Evolutionary conservation across 2,888 invertebrate species (phyloP).

Genomic region (Diabrotica balteata): DNA sequence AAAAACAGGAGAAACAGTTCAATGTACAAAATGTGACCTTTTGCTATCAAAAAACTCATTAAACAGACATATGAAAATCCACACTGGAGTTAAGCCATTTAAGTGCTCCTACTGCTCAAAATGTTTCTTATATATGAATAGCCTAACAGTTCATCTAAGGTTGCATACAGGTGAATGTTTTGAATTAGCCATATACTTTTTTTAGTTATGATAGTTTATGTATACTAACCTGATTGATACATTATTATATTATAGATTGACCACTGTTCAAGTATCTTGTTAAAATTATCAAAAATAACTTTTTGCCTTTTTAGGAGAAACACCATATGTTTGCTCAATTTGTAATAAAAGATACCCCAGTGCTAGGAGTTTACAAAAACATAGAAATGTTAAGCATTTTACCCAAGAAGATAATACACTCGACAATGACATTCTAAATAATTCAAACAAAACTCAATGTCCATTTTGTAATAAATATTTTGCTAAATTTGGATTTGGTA

Average conservation of each 20-base stretch:
- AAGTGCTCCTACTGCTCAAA: constrained; percentile 35
- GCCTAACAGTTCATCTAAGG: constrained; percentile 33
- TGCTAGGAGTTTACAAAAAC: constrained; percentile 30
- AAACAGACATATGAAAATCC: constrained; percentile 36
- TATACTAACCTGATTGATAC: no score
- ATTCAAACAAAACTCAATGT: constrained; percentile 31
- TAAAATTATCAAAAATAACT: background rate
- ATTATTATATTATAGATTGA: no score
- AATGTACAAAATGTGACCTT: constrained; percentile 33
- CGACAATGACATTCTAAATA: background rate
- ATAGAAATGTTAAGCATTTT: constrained; percentile 28
- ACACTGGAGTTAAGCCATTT: constrained; percentile 37
- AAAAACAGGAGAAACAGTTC: constrained; percentile 12
- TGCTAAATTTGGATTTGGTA: constrained; percentile 36
- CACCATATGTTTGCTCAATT: constrained; percentile 31
- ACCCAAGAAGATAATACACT: constrained; percentile 10
- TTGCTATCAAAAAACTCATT: constrained; percentile 32
- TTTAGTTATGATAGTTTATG: background rate
- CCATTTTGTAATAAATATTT: constrained; percentile 36
- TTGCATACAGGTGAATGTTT: constrained; percentile 36
- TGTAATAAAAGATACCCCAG: constrained; percentile 34
- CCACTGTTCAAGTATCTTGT: no score
- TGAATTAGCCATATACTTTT: background rate
- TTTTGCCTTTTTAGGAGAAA: constrained; percentile 19
- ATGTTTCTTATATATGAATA: constrained; percentile 30